phyloP scores from a whole-genome alignment of 2,797 vertebrate species.

The Liasis olivaceus region DNA sequence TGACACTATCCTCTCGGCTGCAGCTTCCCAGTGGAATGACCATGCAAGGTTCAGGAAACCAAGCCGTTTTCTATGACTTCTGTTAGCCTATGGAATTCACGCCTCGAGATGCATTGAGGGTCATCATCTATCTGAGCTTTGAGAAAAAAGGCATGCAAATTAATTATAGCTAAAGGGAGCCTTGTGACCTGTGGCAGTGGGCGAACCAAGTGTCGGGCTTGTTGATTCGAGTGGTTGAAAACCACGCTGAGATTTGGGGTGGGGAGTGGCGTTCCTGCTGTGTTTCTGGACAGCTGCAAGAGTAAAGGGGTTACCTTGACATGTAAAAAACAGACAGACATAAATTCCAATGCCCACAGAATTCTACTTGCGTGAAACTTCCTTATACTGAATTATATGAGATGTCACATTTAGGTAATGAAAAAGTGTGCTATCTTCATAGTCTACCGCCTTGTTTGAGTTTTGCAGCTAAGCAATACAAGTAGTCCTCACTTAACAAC shows the following conservation, averaged over 20 bases:
- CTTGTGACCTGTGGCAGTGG: not conserved
- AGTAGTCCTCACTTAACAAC: no score
- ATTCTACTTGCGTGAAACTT: not conserved
- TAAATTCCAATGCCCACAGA: not conserved
- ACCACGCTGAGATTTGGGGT: not conserved
- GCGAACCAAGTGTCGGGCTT: no score
- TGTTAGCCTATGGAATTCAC: not conserved
- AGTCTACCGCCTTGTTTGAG: no score
- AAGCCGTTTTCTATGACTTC: not conserved
- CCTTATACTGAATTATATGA: not conserved
- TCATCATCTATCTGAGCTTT: not conserved
- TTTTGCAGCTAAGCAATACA: no score
- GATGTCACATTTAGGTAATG: not conserved
- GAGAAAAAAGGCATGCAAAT: not conserved
- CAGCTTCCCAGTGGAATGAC: not conserved
- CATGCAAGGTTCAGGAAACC: not conserved
- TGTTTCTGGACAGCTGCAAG: not conserved
- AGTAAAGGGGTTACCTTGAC: not conserved
- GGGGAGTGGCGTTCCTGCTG: not conserved
- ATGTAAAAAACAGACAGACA: not conserved
- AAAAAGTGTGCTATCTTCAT: not conserved
- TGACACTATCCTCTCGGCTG: not conserved
- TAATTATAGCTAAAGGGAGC: not conserved
- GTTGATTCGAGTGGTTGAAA: not conserved
- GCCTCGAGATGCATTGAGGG: not conserved